Conservation (phyloP, 2,113 vertebrate species). For the Meriones unguiculatus region DNA sequence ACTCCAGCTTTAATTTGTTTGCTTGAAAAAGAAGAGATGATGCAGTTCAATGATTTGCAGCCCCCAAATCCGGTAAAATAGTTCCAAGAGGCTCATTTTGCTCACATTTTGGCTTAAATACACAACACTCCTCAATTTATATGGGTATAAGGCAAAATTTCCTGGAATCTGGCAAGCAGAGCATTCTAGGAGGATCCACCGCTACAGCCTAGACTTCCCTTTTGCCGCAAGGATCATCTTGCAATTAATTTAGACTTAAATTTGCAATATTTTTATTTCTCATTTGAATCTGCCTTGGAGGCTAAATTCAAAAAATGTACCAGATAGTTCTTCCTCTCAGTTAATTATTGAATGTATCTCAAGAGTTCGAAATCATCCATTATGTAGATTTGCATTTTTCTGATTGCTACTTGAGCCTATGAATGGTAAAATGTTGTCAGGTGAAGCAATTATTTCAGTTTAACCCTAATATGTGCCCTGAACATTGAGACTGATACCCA, state of each 20-base stretch:
- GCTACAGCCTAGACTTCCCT: neutral
- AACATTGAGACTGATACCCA: neutral
- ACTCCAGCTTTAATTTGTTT: slow-evolving; percentile 14
- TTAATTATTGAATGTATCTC: slow-evolving; percentile 67
- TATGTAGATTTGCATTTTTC: slow-evolving; percentile 45
- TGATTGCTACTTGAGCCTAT: slow-evolving; percentile 45
- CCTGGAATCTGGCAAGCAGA: neutral
- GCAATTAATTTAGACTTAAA: slow-evolving; percentile 54
- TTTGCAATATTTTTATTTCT: slow-evolving; percentile 41
- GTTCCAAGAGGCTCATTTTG: neutral
- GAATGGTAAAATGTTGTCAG: slow-evolving; percentile 42
- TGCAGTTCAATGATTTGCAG: neutral
- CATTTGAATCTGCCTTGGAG: slow-evolving; percentile 57
- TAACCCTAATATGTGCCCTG: neutral
- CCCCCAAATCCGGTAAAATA: neutral
- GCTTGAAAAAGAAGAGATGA: slow-evolving; percentile 23
- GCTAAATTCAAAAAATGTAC: slow-evolving; percentile 52
- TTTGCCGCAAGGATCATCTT: neutral
- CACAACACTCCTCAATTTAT: neutral
- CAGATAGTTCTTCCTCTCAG: slow-evolving; percentile 31
- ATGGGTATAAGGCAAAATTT: neutral
- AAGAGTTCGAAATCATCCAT: slow-evolving; percentile 55
- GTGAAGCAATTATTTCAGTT: slow-evolving; percentile 45
- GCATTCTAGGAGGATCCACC: neutral
- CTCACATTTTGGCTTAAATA: neutral